Evolutionary conservation across 2,113 vertebrate genomes (phyloP), one percentile per base, ranked within the genome.

Genomic region (Centropristis striata): DNA sequence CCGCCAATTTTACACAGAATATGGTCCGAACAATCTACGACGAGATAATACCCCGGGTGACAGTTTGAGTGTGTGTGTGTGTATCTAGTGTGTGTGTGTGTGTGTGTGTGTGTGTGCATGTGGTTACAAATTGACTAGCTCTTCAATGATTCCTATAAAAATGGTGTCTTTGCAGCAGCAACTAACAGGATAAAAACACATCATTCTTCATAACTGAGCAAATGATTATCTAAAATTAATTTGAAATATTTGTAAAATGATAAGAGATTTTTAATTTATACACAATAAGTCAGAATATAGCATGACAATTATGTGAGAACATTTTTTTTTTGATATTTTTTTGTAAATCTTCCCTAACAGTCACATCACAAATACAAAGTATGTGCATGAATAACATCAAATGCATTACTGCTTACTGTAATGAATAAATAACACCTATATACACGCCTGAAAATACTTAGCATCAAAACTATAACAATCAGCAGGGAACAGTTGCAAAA

Each of bases 1-100:
- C 49, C 59, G 69, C 80, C 84, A 86, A 84, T 92, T 86, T 85
- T 82, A 68, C 65, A 70, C 70, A 77, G 80, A 84, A 83, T 58
- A 76, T 61, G 75, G 71, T 81, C 67, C 66, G 72, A 80, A 76
- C 81, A 86, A 78, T 80, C 71, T 69, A 41, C 69, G 53, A 79
- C 13, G 3, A 86, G 79, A 90, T 85, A 80, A 84, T 57, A 74
- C 37, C 59, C 64, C 11, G 5, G 53, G 54, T 85, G 66, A 69
- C 71, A 41, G 67, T 61, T 2, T 50, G 46, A 57, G 58, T 47
- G 12, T 32, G 20, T 73, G 41, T 44, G 42, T 44, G 42, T 32
- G 32, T 32, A 6, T 32, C 4, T 73, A n/a, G 32, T 71, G 72
- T 70, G 57, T 65, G 32, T 67, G 47, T 42, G 46, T 50, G 59